Conservation (phyloP, 2,113 vertebrate genomes). For the Lagopus muta region DNA sequence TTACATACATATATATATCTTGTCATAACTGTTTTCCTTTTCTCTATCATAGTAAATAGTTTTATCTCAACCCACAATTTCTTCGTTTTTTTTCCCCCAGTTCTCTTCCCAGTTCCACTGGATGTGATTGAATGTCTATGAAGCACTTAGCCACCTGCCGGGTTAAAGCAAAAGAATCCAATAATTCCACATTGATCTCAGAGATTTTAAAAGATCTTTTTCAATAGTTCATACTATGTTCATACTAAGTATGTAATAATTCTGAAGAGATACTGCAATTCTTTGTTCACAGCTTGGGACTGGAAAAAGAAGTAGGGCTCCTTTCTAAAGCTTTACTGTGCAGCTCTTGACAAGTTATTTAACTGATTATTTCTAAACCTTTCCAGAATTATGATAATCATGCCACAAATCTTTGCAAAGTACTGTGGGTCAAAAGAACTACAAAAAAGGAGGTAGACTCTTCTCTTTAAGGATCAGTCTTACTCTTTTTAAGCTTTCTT, state of each 20-base stretch:
- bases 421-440: not conserved
- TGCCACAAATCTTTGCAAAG: not conserved
- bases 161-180: not conserved
- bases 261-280: not conserved
- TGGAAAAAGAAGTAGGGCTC: not conserved
- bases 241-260: not conserved
- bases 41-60: no score
- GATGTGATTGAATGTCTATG: no score
- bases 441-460: not conserved
- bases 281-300: not conserved
- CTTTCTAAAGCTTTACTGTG: not conserved
- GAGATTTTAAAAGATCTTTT: not conserved
- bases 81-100: no score
- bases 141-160: no score
- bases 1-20: no score
- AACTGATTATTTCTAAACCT: not conserved
- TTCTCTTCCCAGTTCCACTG: no score
- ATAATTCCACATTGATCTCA: not conserved
- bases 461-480: not conserved
- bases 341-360: not conserved
- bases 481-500: not conserved
- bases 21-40: no score
- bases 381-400: not conserved
- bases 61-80: no score
- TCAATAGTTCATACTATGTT: not conserved